phyloP scores from a whole-genome alignment of 2,888 invertebrate species.

The Coelopa pilipes region DNA sequence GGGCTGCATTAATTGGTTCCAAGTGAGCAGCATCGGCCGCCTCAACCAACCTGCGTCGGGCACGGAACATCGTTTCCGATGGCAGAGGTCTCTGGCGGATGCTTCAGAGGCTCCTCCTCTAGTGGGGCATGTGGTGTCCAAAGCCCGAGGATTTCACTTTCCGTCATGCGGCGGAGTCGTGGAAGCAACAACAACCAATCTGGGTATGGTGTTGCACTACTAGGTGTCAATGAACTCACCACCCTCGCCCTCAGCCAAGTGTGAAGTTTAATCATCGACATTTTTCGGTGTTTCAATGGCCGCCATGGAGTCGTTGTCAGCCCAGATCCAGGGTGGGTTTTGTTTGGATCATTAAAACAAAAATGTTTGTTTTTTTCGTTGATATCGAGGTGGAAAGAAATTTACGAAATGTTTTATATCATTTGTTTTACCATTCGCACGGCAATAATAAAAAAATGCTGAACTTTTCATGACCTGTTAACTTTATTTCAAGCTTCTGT shows the following conservation, averaged over 20 bases:
- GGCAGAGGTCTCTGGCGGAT: not conserved
- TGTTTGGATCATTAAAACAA: not conserved
- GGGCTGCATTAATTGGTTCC: conserved; percentile 32
- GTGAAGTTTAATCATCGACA: conserved; percentile 10
- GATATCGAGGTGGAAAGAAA: not conserved
- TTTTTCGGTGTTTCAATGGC: not conserved
- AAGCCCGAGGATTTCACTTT: conserved; percentile 4
- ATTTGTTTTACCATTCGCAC: not conserved
- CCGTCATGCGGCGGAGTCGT: not conserved
- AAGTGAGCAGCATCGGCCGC: conserved; percentile 9
- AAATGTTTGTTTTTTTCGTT: not conserved
- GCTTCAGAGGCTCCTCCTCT: not conserved
- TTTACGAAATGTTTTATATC: conserved; percentile 5
- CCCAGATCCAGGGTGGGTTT: not conserved
- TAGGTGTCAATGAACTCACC: conserved; percentile 13
- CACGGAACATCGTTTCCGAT: not conserved
- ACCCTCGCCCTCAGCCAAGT: conserved; percentile 14
- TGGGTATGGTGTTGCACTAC: no score
- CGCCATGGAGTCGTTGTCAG: not conserved
- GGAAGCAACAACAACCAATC: not conserved
- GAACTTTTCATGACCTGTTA: conserved; percentile 29
- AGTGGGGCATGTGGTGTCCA: not conserved
- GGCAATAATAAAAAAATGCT: not conserved
- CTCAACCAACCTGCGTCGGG: no score
- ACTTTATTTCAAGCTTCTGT: conserved; percentile 11